Evolutionary conservation across 2,888 invertebrate genomes (phyloP).

Genomic region (Deilephila elpenor): DNA sequence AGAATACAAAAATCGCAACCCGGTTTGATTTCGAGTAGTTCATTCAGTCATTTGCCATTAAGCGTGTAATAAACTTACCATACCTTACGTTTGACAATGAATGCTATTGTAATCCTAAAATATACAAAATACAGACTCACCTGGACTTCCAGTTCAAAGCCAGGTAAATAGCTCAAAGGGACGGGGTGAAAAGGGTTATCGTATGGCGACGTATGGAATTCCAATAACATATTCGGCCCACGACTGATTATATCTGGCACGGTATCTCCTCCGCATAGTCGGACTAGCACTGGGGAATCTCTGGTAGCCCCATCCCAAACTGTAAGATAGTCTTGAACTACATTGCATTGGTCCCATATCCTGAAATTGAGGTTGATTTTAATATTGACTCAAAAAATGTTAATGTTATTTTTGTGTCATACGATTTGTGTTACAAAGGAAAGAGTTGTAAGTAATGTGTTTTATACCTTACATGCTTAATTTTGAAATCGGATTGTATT

Average conservation of each 20-base stretch:
- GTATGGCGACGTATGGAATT: conserved; percentile 92
- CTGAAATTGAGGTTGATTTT: conserved; percentile 69
- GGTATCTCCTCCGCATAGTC: conserved; percentile 92
- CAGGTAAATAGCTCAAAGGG: conserved; percentile 90
- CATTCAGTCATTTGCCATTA: too few species aligned
- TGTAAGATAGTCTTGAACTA: conserved; percentile 92
- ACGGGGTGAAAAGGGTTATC: conserved; percentile 93
- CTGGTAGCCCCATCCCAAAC: conserved; percentile 91
- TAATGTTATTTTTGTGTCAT: too few species aligned
- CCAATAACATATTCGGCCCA: conserved; percentile 90
- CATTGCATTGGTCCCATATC: conserved; percentile 93
- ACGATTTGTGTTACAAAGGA: too few species aligned
- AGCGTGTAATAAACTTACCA: too few species aligned
- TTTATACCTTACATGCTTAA: too few species aligned
- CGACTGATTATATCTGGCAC: conserved; percentile 92
- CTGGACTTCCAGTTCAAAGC: conserved; percentile 93
- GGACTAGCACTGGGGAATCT: conserved; percentile 89
- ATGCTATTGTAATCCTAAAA: too few species aligned
- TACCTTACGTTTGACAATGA: too few species aligned
- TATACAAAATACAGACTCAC: conserved; percentile 68
- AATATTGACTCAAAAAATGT: conserved; percentile 30
- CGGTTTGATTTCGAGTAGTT: too few species aligned
- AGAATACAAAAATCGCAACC: too few species aligned
- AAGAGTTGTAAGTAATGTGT: too few species aligned
- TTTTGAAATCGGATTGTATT: too few species aligned